These are phyloP conservation scores for Ptyas mucosa DNA, from an alignment of 2,113 vertebrate genomes.

Conservation along the genomic window DNA sequence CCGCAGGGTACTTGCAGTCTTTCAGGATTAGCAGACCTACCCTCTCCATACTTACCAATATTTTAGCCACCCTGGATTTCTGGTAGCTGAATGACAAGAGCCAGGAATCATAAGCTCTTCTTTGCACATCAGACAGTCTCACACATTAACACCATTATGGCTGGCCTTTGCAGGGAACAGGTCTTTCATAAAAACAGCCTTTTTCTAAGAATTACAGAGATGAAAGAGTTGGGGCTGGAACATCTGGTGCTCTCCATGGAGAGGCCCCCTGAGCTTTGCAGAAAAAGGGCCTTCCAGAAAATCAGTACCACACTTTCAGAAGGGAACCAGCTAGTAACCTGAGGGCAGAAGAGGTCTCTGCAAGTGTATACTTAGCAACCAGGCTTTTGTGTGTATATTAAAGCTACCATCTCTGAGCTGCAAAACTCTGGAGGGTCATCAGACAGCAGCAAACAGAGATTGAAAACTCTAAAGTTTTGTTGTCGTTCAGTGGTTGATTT, in stretches of 20 bases:
- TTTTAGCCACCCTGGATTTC: neutral
- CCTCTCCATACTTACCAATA: neutral
- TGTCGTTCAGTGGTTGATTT: neutral
- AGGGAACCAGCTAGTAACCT: neutral
- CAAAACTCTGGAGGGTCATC: neutral
- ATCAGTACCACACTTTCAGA: neutral
- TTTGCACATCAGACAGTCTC: neutral
- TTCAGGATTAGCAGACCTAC: neutral
- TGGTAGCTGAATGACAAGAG: neutral
- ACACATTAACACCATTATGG: neutral
- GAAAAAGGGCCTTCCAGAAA: neutral
- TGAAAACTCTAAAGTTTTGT: neutral
- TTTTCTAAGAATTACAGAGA: neutral
- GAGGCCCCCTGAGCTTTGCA: neutral
- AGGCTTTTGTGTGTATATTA: neutral
- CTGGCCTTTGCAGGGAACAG: neutral
- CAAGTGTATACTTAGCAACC: neutral
- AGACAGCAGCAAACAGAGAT: neutral
- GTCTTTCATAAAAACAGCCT: neutral
- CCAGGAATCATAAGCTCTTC: neutral
- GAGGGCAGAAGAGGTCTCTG: neutral
- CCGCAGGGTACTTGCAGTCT: neutral
- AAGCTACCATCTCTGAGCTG: neutral
- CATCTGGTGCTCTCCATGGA: neutral
- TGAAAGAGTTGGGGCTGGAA: neutral